These are phyloP conservation scores for Megaustenia siamemsis DNA, from an alignment of 2,888 invertebrate genomes.

Conservation along the genomic window DNA sequence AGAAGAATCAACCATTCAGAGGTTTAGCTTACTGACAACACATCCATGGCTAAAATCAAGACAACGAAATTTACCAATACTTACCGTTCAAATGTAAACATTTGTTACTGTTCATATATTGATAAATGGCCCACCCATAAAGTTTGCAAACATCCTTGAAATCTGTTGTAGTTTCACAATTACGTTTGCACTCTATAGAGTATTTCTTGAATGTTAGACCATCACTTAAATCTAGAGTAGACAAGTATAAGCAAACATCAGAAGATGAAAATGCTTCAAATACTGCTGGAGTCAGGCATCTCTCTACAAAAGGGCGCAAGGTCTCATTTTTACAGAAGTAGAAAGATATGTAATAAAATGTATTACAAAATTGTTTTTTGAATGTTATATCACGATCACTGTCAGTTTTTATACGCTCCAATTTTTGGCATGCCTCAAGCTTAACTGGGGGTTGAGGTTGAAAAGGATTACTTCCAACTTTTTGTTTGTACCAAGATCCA, in stretches of 20 bases:
- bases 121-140: background rate
- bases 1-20: too few relatives aligned
- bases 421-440: background rate
- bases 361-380: background rate
- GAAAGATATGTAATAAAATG: background rate
- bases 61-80: background rate
- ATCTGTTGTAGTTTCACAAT: background rate
- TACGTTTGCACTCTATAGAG: background rate
- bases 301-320: background rate
- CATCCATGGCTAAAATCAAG: background rate
- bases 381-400: background rate
- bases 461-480: too few relatives aligned
- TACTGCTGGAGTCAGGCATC: background rate
- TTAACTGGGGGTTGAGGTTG: background rate
- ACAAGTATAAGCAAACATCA: background rate
- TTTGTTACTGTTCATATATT: background rate
- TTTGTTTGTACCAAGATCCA: background rate
- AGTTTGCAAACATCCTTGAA: constrained; percentile 1
- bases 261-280: background rate
- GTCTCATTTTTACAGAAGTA: background rate
- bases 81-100: background rate
- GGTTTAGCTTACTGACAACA: background rate
- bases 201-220: too few relatives aligned
- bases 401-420: background rate
- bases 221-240: too few relatives aligned